phyloP scores from a whole-genome alignment of 2,888 invertebrate genomes.

The Morpho helenor region DNA sequence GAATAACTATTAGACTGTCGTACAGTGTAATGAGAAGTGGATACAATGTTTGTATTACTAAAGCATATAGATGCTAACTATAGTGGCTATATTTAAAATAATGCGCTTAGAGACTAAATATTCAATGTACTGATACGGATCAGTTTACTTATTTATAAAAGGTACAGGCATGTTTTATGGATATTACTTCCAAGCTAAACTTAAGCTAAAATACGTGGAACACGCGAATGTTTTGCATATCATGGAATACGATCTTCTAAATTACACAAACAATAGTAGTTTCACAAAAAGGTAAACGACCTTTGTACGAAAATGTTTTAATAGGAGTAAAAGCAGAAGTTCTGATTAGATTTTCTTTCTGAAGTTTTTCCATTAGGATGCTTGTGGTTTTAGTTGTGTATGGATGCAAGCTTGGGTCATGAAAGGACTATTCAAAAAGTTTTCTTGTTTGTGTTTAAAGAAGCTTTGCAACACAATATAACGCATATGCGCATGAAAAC shows the following conservation, averaged over 20 bases:
- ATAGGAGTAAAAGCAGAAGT: background rate
- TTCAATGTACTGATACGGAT: too few species aligned
- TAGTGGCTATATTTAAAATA: too few species aligned
- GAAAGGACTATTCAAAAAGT: background rate
- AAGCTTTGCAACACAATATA: too few species aligned
- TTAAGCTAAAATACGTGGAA: slow-evolving; percentile 3
- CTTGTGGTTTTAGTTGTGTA: too few species aligned
- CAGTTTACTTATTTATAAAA: too few species aligned
- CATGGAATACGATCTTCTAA: slow-evolving; percentile 2
- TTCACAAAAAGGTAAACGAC: slow-evolving; percentile 1
- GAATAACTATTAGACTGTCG: too few species aligned
- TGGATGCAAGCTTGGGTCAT: background rate
- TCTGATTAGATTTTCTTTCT: slow-evolving; percentile 2
- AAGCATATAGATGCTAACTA: too few species aligned
- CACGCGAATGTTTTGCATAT: slow-evolving; percentile 7
- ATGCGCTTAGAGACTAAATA: too few species aligned
- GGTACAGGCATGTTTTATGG: too few species aligned
- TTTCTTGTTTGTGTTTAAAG: background rate
- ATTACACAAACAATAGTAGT: slow-evolving; percentile 1
- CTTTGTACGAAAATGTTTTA: background rate
- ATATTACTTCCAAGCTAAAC: background rate
- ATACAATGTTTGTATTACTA: too few species aligned
- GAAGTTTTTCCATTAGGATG: background rate
- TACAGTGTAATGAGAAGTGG: too few species aligned
- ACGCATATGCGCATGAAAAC: too few species aligned